Evolutionary conservation across 2,888 invertebrate species (phyloP), one percentile per base, ranked within the genome.

Genomic region (Saturnia pavonia): DNA sequence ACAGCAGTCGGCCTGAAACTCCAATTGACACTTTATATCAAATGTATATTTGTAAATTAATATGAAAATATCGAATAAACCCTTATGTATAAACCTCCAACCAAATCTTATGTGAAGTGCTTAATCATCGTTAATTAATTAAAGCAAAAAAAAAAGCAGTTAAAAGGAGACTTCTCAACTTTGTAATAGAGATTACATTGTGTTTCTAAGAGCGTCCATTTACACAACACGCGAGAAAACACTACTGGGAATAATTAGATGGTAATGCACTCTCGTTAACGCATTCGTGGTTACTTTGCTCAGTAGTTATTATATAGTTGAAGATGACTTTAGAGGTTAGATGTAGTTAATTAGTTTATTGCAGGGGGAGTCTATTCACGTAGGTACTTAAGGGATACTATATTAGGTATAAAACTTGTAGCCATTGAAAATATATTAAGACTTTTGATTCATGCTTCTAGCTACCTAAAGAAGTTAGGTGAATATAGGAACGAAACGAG

Each of bases 241-340:
- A 66, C 80, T 69, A 76, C 14, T 7, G 77, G 75, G 80, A 74
- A 73, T 78, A 77, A 82, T 81, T 82, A 82, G 73, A 68, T 75
- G 72, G 72, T 67, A 67, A 16, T 40, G 40, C 45, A 54, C 67
- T 25, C 70, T 54, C 67, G 54, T 54, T 54, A 70, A 51, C 66
- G 63, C 68, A 48, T 27, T 65, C 65, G 73, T 72, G 69, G 60
- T 75, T 75, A 75, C 76, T 76, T 73, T 78, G 74, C 74, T 76
- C 73, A 67, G 71, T 75, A 74, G 76, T 76, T 75, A 72, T 42
- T 14, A 57, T 57, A 25, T 25, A 57, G 12, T 25, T 57, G 25
- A 11, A 25, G 25, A 25, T 25, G 19, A 25, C 57, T 27, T 57
- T 25, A 57, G 25, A 57, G 12, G 14, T 57, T 1, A 45, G 14